phyloP scores from a whole-genome alignment of 2,888 invertebrate species.

The Chloroclysta siterata region DNA sequence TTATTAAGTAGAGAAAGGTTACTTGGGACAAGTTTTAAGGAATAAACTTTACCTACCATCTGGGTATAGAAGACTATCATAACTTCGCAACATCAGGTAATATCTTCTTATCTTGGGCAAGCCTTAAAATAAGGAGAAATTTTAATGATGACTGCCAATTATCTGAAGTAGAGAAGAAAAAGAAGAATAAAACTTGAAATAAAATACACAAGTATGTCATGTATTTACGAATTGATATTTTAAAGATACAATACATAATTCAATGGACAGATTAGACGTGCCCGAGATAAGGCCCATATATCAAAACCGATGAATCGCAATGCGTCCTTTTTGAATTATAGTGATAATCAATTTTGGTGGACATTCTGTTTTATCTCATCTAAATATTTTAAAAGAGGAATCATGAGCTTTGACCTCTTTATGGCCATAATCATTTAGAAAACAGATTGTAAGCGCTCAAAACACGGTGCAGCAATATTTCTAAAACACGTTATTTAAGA shows the following conservation, averaged over 20 bases:
- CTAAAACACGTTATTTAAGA: neutral
- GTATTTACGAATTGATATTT: slow-evolving; percentile 22
- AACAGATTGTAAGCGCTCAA: neutral
- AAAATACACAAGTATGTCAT: neutral
- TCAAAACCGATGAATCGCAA: slow-evolving; percentile 44
- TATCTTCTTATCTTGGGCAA: too few species aligned
- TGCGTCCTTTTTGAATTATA: slow-evolving; percentile 43
- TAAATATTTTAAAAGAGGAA: slow-evolving; percentile 58
- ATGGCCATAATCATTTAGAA: slow-evolving; percentile 6
- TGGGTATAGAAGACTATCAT: too few species aligned
- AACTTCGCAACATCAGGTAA: too few species aligned
- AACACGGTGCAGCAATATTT: neutral
- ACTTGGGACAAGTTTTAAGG: too few species aligned
- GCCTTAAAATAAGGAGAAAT: too few species aligned
- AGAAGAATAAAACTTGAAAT: neutral
- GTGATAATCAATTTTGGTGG: slow-evolving; percentile 51
- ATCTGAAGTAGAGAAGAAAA: too few species aligned
- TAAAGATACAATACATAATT: slow-evolving; percentile 36
- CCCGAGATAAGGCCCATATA: slow-evolving; percentile 38
- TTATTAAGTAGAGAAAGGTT: too few species aligned
- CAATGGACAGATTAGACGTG: slow-evolving; percentile 37
- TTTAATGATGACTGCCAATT: too few species aligned
- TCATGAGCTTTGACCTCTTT: slow-evolving; percentile 67
- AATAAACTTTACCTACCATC: too few species aligned
- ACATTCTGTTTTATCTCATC: slow-evolving; percentile 49